phyloP scores from a whole-genome alignment of 2,113 vertebrate species.

The Ctenodactylus gundi region DNA sequence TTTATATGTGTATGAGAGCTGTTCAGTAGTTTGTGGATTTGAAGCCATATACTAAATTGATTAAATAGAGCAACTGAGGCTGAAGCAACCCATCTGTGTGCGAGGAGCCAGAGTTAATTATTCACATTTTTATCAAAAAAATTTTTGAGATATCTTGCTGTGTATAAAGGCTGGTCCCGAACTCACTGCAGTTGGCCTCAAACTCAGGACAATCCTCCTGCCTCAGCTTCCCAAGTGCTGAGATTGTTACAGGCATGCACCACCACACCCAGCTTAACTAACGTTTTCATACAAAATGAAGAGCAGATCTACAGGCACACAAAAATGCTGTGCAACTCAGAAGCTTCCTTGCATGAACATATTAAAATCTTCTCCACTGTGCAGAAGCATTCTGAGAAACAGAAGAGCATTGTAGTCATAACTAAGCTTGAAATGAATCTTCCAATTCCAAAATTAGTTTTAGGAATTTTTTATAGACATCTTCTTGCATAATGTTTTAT shows the following conservation, averaged over 20 bases:
- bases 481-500: background rate
- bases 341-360: background rate
- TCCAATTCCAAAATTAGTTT: slow-evolving; percentile 22
- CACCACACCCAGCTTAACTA: too few relatives aligned
- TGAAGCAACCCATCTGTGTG: background rate
- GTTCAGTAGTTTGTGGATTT: background rate
- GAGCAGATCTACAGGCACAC: background rate
- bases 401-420: background rate
- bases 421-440: background rate
- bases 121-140: background rate
- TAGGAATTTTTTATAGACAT: background rate
- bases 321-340: background rate
- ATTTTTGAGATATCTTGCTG: too few relatives aligned
- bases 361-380: background rate
- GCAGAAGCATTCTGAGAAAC: slow-evolving; percentile 25
- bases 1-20: background rate
- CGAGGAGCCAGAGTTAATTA: background rate
- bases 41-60: background rate
- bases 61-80: background rate
- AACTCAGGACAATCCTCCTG: too few relatives aligned
- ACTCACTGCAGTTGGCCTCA: too few relatives aligned
- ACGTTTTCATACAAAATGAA: slow-evolving; percentile 20
- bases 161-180: too few relatives aligned
- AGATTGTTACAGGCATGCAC: too few relatives aligned
- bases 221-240: too few relatives aligned